Conservation (phyloP, 2,113 vertebrate genomes). For the Nanorana parkeri region DNA sequence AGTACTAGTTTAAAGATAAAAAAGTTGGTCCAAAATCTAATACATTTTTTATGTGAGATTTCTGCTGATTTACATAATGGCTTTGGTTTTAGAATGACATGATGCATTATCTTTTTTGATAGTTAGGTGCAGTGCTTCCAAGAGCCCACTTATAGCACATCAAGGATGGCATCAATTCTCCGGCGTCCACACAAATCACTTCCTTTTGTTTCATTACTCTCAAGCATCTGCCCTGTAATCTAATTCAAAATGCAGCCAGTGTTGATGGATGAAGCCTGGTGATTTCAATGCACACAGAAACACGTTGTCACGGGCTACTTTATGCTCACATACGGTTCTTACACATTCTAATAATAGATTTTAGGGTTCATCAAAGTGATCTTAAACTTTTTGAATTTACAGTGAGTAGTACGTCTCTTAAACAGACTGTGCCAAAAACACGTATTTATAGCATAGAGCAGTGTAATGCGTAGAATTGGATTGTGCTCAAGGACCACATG, state of each 20-base stretch:
- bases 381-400: too few relatives aligned
- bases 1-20: not conserved
- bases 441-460: too few relatives aligned
- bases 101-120: slow-evolving; percentile 1
- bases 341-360: too few relatives aligned
- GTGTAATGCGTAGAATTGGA: too few relatives aligned
- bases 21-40: slow-evolving; percentile 3
- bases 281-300: slow-evolving; percentile 5
- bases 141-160: slow-evolving; percentile 19
- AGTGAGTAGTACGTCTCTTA: too few relatives aligned
- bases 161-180: slow-evolving; percentile 21
- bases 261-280: slow-evolving; percentile 1
- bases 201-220: slow-evolving; percentile 7
- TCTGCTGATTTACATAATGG: slow-evolving; percentile 9
- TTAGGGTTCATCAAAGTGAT: too few relatives aligned
- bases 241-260: slow-evolving; percentile 21
- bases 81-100: slow-evolving; percentile 6
- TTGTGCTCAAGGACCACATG: too few relatives aligned
- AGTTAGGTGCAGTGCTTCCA: not conserved
- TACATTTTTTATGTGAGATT: not conserved
- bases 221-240: slow-evolving; percentile 17
- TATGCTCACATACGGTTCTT: too few relatives aligned
- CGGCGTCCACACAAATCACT: slow-evolving; percentile 8
- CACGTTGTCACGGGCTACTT: not conserved
- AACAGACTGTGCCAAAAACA: too few relatives aligned